Conservation (phyloP, 2,888 invertebrate genomes). For the Nesidiocoris tenuis region DNA sequence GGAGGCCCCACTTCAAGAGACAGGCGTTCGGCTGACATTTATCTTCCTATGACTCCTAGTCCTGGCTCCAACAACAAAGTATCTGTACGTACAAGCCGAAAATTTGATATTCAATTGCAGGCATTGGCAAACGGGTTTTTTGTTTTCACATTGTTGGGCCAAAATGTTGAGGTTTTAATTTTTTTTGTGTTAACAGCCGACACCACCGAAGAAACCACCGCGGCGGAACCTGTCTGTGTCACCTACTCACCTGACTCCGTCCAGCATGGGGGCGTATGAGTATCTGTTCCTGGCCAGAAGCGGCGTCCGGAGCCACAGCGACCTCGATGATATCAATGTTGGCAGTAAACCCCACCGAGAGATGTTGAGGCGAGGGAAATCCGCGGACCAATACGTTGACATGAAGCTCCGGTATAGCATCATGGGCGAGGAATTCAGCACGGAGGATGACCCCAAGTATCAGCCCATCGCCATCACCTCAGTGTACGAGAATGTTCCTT, state of each 20-base stretch:
- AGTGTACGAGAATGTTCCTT: constrained; percentile 69
- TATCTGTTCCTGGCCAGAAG: constrained; percentile 65
- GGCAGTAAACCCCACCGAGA: constrained; percentile 46
- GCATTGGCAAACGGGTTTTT: not conserved
- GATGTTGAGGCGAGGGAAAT: constrained; percentile 66
- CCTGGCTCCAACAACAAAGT: constrained; percentile 64
- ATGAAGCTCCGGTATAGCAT: constrained; percentile 63
- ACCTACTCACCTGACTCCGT: constrained; percentile 70
- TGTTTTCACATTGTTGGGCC: not conserved
- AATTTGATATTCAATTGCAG: not conserved
- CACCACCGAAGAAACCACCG: constrained; percentile 87
- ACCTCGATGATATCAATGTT: constrained; percentile 63
- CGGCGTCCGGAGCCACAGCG: constrained; percentile 69
- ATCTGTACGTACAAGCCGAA: constrained; percentile 58
- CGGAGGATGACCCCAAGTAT: constrained; percentile 56
- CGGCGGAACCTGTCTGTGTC: constrained; percentile 81
- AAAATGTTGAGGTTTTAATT: not conserved
- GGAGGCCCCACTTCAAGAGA: constrained; percentile 56
- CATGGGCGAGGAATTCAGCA: constrained; percentile 51
- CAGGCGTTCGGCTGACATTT: constrained; percentile 54
- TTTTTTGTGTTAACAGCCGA: constrained; percentile 62
- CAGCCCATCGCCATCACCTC: constrained; percentile 70
- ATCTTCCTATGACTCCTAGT: constrained; percentile 62
- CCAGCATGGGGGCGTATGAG: constrained; percentile 63
- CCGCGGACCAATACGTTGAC: constrained; percentile 76